A percentile compares a stretch with the other conserved stretches of the same genome.
These are phyloP conservation scores for Scylla paramamosain DNA, from an alignment of 1,140 invertebrate species.

Conservation along the genomic window DNA sequence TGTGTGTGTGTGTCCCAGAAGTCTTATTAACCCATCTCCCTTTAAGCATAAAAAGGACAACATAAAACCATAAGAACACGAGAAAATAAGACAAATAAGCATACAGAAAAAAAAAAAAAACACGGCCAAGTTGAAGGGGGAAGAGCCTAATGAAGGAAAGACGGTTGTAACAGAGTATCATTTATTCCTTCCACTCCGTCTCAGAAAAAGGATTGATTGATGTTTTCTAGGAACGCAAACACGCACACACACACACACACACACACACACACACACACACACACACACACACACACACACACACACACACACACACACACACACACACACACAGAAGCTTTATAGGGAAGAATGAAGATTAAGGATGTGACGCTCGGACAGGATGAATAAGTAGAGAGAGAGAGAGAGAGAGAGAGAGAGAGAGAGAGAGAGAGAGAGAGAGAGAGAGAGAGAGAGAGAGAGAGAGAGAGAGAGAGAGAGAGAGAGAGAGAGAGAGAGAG, in stretches of 20 bases:
- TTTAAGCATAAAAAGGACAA: too few species aligned
- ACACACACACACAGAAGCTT: too few species aligned
- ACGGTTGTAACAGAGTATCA: too few species aligned
- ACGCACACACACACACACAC: neutral
- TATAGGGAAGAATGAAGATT: neutral
- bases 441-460: neutral
- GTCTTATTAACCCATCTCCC: too few species aligned
- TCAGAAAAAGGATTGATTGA: too few species aligned
- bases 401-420: neutral
- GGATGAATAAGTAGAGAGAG: neutral
- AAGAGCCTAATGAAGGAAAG: neutral
- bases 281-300: too few species aligned
- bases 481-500: too few species aligned
- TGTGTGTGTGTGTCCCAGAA: too few species aligned
- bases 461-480: neutral
- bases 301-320: too few species aligned
- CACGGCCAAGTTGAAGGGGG: neutral
- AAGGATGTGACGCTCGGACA: neutral
- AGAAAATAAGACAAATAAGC: neutral
- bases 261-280: neutral
- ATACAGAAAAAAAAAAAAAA: neutral
- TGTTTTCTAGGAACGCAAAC: too few species aligned
- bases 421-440: neutral
- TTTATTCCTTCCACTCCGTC: too few species aligned
- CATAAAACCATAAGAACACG: neutral